Percentiles rank a stretch among this genome's conserved stretches.
Evolutionary conservation across 2,797 vertebrate genomes (phyloP).

Genomic region (Okamejei kenojei): DNA sequence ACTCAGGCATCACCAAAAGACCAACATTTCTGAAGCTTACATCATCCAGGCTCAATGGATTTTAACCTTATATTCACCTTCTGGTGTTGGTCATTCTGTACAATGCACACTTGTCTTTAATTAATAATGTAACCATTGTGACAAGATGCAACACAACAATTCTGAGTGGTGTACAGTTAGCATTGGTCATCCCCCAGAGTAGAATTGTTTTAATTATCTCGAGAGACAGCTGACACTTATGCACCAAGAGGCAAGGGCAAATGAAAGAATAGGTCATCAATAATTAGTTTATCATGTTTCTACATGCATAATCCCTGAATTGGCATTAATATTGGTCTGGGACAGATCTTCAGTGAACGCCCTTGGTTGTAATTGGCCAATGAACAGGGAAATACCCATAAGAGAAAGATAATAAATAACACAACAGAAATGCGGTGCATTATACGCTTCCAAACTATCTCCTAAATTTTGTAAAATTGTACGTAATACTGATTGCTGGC

Average conservation of each 20-base stretch:
- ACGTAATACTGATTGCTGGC: background rate
- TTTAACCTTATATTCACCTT: background rate
- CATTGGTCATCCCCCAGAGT: background rate
- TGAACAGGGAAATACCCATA: background rate
- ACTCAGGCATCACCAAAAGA: slow-evolving; percentile 2
- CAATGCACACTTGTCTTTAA: background rate
- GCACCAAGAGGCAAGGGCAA: background rate
- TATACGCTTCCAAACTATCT: background rate
- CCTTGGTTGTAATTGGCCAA: background rate
- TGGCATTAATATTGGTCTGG: background rate
- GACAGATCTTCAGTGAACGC: background rate
- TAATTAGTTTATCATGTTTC: background rate
- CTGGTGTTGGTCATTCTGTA: background rate
- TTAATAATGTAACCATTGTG: background rate
- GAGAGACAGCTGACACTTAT: background rate
- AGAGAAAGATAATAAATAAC: background rate
- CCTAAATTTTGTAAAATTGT: background rate
- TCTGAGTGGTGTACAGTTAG: background rate
- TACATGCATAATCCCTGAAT: background rate
- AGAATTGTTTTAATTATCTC: background rate
- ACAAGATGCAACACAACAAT: background rate
- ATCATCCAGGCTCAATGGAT: background rate
- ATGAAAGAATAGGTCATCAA: background rate
- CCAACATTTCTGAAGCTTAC: background rate
- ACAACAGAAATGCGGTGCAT: background rate